Evolutionary conservation across 2,113 vertebrate genomes (phyloP), one percentile per base, ranked within the genome.

Genomic region (Cavia porcellus): DNA sequence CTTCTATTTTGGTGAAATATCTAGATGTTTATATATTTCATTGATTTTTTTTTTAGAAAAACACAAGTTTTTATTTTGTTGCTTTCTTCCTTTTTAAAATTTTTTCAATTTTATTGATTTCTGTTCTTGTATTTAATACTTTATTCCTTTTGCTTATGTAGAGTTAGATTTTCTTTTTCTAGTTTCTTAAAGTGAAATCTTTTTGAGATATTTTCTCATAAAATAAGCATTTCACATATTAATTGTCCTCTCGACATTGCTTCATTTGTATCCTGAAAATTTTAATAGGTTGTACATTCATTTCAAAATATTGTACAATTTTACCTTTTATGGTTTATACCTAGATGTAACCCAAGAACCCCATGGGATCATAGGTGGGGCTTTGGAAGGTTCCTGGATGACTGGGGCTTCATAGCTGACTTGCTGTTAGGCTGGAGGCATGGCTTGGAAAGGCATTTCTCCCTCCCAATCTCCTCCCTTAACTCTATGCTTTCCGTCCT

Each of bases 71-170:
- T 66, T 7, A 20, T 59, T 75, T 57, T 47, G 89, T 20, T 94
- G 32, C 12, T 64, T 83, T 83, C 82, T 25, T 79, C 13, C 20
- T 7, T 95, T 62, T 64, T 86, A 86, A 83, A 24, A 80, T 15
- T 52, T 74, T 61, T 59, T 85, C 6, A 70, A 19, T 77, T 96
- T 90, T 25, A 66, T 74, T 92, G 7, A 57, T 92, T 93, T 95
- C 28, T 90, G 28, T 64, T 22, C 25, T 88, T 62, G 45, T 10
- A 52, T 38, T 92, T 88, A 81, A 59, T 89, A 64, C 86, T 96
- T 86, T 94, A 32, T 77, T 90, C 6, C 8, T 84, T 77, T 45
- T 52, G 17, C 28, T 90, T 85, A 61, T 9, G 32, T 64, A 92
- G 75, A 72, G 11, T 15, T 68, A 59, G 14, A 19, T 85, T 13